These are phyloP conservation scores for Lacerta viridis DNA, from an alignment of 2,797 vertebrate genomes.

Conservation along the genomic window DNA sequence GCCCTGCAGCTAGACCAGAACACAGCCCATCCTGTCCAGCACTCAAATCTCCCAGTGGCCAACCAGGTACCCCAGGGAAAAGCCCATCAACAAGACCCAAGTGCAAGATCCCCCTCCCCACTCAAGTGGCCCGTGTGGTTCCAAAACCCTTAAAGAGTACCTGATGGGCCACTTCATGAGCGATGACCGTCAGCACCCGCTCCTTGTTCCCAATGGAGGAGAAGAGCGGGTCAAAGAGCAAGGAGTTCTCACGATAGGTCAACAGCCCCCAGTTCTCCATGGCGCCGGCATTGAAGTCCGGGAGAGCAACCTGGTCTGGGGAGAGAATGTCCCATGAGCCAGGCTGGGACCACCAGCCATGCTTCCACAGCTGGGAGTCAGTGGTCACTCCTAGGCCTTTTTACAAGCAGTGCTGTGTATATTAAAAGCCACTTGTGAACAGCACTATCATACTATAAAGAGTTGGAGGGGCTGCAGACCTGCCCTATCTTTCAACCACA, in stretches of 20 bases:
- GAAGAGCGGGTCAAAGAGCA: constrained; percentile 78
- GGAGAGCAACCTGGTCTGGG: constrained; percentile 91
- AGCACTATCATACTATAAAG: accelerated
- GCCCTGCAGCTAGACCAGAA: no score
- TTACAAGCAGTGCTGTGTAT: no score
- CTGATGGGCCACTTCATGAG: constrained; percentile 94
- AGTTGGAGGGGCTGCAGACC: neutral
- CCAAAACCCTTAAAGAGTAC: constrained; percentile 67
- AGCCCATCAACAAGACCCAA: no score
- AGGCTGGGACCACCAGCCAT: neutral
- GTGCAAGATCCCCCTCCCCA: no score
- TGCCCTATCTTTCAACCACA: neutral
- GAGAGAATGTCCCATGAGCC: accelerated
- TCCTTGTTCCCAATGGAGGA: constrained; percentile 91
- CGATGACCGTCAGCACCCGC: constrained; percentile 84
- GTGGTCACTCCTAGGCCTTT: no score
- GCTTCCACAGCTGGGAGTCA: no score
- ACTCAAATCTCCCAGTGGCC: no score
- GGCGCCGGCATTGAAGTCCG: constrained; percentile 90
- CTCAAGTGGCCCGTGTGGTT: neutral
- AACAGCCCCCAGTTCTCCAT: constrained; percentile 98
- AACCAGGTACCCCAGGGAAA: no score
- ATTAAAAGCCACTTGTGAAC: neutral
- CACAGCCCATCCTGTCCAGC: no score
- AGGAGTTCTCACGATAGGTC: constrained; percentile 90